These are phyloP conservation scores for Pharmacophagus antenor DNA, from an alignment of 2,888 invertebrate species.

Conservation along the genomic window DNA sequence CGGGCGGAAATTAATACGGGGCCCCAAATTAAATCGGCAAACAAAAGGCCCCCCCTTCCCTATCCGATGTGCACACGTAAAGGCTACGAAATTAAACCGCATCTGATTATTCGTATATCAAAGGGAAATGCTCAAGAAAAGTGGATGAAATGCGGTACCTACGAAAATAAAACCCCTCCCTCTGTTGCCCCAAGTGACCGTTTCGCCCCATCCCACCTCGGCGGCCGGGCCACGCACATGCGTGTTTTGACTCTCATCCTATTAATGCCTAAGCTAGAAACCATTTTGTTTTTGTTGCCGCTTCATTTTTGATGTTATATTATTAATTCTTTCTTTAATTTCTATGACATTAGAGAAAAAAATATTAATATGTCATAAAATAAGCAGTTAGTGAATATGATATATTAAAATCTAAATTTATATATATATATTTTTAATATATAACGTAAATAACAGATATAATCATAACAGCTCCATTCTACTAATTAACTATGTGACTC, in stretches of 20 bases:
- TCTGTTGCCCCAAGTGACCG: conserved; percentile 41
- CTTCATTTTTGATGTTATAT: conserved; percentile 35
- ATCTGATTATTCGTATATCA: conserved; percentile 48
- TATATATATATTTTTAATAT: too few relatives aligned
- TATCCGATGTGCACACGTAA: conserved; percentile 33
- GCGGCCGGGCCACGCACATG: conserved; percentile 66
- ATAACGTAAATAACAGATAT: too few relatives aligned
- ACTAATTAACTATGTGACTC: too few relatives aligned
- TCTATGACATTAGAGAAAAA: too few relatives aligned
- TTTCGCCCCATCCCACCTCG: conserved; percentile 38
- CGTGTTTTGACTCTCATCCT: conserved; percentile 58
- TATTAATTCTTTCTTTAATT: conserved; percentile 33
- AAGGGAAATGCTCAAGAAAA: conserved; percentile 52
- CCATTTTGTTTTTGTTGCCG: conserved; percentile 73
- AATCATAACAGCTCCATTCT: too few relatives aligned
- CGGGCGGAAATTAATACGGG: conserved; percentile 50
- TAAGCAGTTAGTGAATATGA: too few relatives aligned
- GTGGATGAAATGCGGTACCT: conserved; percentile 46
- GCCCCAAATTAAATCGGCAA: conserved; percentile 64
- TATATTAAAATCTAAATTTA: too few relatives aligned
- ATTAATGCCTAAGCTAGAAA: conserved; percentile 62
- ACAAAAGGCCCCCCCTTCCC: conserved; percentile 45
- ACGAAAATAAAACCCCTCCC: conserved; percentile 52
- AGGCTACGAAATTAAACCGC: conserved; percentile 43
- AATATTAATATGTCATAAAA: too few relatives aligned